Evolutionary conservation across 2,113 vertebrate genomes (phyloP).

Genomic region (Microcebus ravelobensis): DNA sequence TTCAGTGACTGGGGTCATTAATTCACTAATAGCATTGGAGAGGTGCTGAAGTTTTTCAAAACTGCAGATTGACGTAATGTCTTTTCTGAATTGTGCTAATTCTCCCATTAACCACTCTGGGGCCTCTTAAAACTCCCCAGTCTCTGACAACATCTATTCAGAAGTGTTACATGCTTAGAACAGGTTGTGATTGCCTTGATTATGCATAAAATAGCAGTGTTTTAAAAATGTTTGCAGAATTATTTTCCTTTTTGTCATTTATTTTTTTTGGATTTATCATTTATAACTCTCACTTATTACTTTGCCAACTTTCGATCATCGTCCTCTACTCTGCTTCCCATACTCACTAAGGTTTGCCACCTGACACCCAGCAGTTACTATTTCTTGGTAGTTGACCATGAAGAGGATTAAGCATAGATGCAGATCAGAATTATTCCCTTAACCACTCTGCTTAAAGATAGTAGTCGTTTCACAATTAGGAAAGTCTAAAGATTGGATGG

Average conservation of each 20-base stretch:
- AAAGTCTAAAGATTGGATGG: neutral
- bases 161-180: constrained; percentile 67
- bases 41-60: constrained; percentile 78
- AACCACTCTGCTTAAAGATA: neutral
- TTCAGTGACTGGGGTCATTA: constrained; percentile 73
- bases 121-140: constrained; percentile 77
- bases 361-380: neutral
- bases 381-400: neutral
- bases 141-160: constrained; percentile 58
- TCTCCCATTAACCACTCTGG: constrained; percentile 78
- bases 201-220: constrained; percentile 38
- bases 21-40: constrained; percentile 79
- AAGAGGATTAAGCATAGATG: neutral
- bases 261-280: constrained; percentile 41
- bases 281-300: constrained; percentile 21
- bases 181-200: constrained; percentile 72
- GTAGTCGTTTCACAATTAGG: constrained; percentile 3
- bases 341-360: neutral
- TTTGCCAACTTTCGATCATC: neutral
- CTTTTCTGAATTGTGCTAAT: constrained; percentile 80
- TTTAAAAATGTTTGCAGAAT: constrained; percentile 66
- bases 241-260: constrained; percentile 32
- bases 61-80: constrained; percentile 78
- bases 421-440: constrained; percentile 27
- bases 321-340: neutral